Conservation (phyloP, 2,113 vertebrate genomes). For the Naja naja region DNA sequence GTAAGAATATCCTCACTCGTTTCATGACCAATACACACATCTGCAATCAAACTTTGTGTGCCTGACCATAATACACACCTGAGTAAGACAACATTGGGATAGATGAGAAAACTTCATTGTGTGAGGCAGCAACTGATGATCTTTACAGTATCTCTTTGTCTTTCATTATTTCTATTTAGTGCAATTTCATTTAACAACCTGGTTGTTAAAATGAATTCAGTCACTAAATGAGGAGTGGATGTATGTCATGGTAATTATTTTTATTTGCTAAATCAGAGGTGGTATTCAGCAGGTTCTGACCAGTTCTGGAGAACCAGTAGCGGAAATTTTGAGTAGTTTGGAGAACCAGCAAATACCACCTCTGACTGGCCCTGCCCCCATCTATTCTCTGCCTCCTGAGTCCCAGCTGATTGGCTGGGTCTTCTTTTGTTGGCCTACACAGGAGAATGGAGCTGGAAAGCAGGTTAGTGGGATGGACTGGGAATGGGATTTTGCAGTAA, state of each 20-base stretch:
- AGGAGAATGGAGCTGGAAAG: no score
- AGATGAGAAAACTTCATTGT: background rate
- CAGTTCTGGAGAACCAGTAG: no score
- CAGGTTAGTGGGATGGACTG: no score
- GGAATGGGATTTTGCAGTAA: no score
- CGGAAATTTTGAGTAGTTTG: no score
- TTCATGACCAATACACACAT: background rate
- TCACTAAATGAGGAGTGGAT: background rate
- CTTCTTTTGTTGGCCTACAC: no score
- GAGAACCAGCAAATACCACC: no score
- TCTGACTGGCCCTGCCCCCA: no score
- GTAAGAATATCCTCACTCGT: background rate
- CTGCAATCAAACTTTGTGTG: background rate
- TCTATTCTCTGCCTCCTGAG: no score
- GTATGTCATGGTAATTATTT: background rate
- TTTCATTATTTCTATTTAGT: background rate
- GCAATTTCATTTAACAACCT: background rate
- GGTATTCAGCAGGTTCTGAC: no score
- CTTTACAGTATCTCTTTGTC: background rate
- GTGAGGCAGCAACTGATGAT: background rate
- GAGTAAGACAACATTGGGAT: background rate
- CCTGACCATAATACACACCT: background rate
- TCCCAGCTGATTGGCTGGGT: no score
- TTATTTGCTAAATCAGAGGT: background rate
- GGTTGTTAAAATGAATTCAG: background rate